Evolutionary conservation across 2,888 invertebrate species (phyloP), one percentile per base, ranked within the genome.

Genomic region (Mesoligia furuncula): DNA sequence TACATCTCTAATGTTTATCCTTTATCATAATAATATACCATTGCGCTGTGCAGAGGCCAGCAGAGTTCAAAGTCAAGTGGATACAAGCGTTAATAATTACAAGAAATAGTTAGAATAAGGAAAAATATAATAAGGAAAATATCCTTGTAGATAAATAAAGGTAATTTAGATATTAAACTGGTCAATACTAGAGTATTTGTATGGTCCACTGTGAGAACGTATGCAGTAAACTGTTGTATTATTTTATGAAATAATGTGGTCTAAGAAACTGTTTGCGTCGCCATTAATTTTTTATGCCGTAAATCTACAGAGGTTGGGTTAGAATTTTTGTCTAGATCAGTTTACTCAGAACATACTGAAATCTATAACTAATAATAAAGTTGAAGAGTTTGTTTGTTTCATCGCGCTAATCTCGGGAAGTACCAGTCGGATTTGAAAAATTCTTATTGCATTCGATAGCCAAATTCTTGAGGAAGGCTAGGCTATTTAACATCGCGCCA

Each of bases 1-100:
- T n/a, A 27, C 27, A 59, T n/a, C 4, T 17, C 3, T 11, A 69
- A 36, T 71, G 48, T 80, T 71, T 71, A 57, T 75, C 27, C 36
- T n/a, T 17, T 13, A 57, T 48, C 36, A 39, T 81, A 75, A 75
- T 75, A 31, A 75, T 31, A 70, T 20, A 79, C 36, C 39, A 57
- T 65, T 61, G 59, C 51, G 59, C 59, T 31, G 31, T 31, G 13
- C 2, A 31, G 59, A 67, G 84, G 72, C 73, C 77, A 59, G 69
- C 51, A 54, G 27, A 51, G 84, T 73, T 84, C 83, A 84, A 84
- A 81, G 83, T 75, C 84, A 73, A 78, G 71, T 42, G 36, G 45
- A 31, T n/a, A 31, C 15, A 69, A 51, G 70, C 54, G 42, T 13
- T 80, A 54, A 39, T 80, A 73, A 67, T 62, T 76, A 27, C 5